Conservation (phyloP, 2,797 vertebrate genomes). For the Strix occidentalis region DNA sequence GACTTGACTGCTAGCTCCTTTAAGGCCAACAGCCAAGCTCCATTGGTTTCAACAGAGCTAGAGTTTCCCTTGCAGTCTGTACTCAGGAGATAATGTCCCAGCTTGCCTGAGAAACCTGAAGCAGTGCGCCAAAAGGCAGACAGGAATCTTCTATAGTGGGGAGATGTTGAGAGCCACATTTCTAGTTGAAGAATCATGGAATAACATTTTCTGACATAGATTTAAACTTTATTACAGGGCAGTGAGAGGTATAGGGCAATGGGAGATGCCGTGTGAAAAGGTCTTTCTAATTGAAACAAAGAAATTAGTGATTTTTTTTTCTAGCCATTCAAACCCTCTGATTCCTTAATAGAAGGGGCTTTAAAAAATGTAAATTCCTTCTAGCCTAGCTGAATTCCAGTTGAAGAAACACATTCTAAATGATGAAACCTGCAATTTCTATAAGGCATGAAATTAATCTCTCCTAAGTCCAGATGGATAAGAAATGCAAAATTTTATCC, state of each 20-base stretch:
- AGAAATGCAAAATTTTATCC: not conserved
- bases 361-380: not conserved
- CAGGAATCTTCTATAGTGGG: not conserved
- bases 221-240: not conserved
- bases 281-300: not conserved
- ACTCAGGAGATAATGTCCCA: not conserved
- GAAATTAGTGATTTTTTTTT: not conserved
- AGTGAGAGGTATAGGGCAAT: not conserved
- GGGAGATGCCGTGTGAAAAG: not conserved
- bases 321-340: not conserved
- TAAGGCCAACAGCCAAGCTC: not conserved
- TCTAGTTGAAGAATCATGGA: not conserved
- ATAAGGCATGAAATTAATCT: not conserved
- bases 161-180: not conserved
- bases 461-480: not conserved
- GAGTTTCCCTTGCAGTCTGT: not conserved
- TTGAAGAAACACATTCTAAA: not conserved
- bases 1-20: not conserved
- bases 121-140: not conserved
- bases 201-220: not conserved
- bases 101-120: not conserved
- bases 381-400: not conserved
- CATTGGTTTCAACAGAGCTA: not conserved
- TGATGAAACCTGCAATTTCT: not conserved
- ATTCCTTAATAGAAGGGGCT: not conserved